A percentile compares a stretch with the other conserved stretches of the same genome.
Evolutionary conservation across 37 sponge, comb jelly and placozoan species (phyloP).

Genomic region (Spongilla lacustris): DNA sequence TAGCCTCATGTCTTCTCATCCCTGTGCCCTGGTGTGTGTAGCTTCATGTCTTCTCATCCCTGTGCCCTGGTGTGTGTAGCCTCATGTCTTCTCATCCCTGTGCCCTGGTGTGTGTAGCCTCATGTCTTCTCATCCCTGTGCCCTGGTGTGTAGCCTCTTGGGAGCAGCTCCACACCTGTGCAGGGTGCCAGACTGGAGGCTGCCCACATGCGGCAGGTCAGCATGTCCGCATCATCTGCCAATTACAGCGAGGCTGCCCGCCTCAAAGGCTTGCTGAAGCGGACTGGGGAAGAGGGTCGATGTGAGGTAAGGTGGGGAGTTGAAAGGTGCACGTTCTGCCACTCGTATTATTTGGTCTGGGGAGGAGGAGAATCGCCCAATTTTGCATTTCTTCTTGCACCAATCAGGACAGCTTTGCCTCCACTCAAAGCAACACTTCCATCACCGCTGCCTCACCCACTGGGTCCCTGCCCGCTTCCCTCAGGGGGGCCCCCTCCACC

Average conservation of each 20-base stretch:
- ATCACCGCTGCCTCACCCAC: neutral
- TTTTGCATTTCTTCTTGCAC: neutral
- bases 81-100: too few relatives aligned
- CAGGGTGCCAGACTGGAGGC: conserved; percentile 69
- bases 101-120: neutral
- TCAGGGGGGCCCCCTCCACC: too few relatives aligned
- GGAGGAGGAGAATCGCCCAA: too few relatives aligned
- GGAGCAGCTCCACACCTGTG: conserved; percentile 28
- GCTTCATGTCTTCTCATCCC: too few relatives aligned
- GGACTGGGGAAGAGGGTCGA: too few relatives aligned
- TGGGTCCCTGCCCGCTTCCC: neutral
- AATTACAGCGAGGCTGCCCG: conserved; percentile 66
- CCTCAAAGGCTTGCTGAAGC: conserved; percentile 41
- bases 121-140: too few relatives aligned
- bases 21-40: too few relatives aligned
- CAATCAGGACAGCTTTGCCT: neutral
- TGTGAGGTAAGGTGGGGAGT: too few relatives aligned
- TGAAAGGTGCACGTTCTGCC: too few relatives aligned
- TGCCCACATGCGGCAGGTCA: conserved; percentile 56
- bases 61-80: too few relatives aligned
- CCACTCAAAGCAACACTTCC: neutral
- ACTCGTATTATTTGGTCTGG: too few relatives aligned
- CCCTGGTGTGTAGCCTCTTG: conserved; percentile 13
- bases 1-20: too few relatives aligned
- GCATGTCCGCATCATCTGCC: conserved; percentile 23